Evolutionary conservation across 2,113 vertebrate genomes (phyloP), one percentile per base, ranked within the genome.

Genomic region (Perca flavescens): DNA sequence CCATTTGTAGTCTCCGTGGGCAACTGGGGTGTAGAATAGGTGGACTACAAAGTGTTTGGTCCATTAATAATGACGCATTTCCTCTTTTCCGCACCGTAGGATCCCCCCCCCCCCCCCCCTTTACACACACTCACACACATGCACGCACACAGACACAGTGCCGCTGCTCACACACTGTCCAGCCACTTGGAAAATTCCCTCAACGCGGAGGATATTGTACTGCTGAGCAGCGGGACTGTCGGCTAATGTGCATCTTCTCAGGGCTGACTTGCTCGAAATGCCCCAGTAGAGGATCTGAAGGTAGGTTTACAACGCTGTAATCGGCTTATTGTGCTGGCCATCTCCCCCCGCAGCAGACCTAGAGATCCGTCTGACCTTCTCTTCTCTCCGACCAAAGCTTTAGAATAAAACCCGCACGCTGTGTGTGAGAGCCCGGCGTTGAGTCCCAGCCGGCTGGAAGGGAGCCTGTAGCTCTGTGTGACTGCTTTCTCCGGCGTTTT

Each of bases 31-130:
- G 52, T n/a, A 10, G 6, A 34, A 10, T 22, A 19, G 53, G 19
- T 70, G 86, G 81, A 95, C 95, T 95, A 94, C 95, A 94, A 88
- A 77, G 62, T 77, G 68, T 49, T 58, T 10, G 43, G 92, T 78
- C 94, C 90, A 89, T 86, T 86, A 58, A 57, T 87, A 85, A 89
- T 96, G 94, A 95, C 94, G 95, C 65, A 91, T 91, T 95, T 96
- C 95, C 95, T 91, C 57, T 86, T 76, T 73, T 68, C 77, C 86
- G 88, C 88, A 82, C 84, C 47, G 77, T 67, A 74, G 86, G 90
- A 85, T 92, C 84, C 85, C 69, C 86, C 77, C 65, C 77, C 52
- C 57, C 28, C 31, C 49, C 74, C 77, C 74, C 76, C 69, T 77
- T 88, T 69, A 87, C 81, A 75, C 78, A 77, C 79, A 70, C 40